Percentiles rank a stretch among this genome's conserved stretches.
These are phyloP conservation scores for Hipparchia semele DNA, from an alignment of 2,888 invertebrate genomes.

Conservation along the genomic window DNA sequence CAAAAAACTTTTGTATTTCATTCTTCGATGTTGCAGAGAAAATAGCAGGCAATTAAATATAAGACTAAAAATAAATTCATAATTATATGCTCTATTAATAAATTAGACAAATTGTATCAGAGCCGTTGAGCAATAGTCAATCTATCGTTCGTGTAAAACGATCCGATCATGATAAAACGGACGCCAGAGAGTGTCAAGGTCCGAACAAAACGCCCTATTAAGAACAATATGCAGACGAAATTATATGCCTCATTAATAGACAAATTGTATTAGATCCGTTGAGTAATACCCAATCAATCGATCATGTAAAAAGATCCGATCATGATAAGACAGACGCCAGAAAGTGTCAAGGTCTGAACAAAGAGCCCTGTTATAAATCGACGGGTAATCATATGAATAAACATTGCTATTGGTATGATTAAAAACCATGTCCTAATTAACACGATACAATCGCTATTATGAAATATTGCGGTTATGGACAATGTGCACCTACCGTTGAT, in stretches of 20 bases:
- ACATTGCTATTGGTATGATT: constrained; percentile 53
- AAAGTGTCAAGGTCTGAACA: constrained; percentile 41
- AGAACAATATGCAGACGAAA: background rate
- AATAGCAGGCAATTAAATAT: background rate
- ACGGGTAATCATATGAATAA: constrained; percentile 33
- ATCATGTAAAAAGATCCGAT: constrained; percentile 34
- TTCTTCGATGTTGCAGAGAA: too few relatives aligned
- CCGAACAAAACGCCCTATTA: constrained; percentile 29
- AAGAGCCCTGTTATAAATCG: constrained; percentile 42
- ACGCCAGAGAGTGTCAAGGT: constrained; percentile 42
- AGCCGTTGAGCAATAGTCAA: constrained; percentile 24
- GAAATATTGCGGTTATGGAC: constrained; percentile 60
- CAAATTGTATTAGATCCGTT: constrained; percentile 17
- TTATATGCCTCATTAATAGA: constrained; percentile 14
- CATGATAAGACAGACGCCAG: constrained; percentile 37
- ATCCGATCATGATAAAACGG: constrained; percentile 36
- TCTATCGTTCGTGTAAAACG: constrained; percentile 34
- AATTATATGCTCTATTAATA: background rate
- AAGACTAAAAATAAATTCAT: background rate
- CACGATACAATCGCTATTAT: constrained; percentile 59
- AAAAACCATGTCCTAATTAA: constrained; percentile 68
- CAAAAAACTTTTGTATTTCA: too few relatives aligned
- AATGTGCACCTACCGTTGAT: constrained; percentile 49
- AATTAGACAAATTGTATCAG: constrained; percentile 6
- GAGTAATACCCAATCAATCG: constrained; percentile 33